These are phyloP conservation scores for Xiphophorus maculatus DNA, from an alignment of 2,113 vertebrate species.

Conservation along the genomic window DNA sequence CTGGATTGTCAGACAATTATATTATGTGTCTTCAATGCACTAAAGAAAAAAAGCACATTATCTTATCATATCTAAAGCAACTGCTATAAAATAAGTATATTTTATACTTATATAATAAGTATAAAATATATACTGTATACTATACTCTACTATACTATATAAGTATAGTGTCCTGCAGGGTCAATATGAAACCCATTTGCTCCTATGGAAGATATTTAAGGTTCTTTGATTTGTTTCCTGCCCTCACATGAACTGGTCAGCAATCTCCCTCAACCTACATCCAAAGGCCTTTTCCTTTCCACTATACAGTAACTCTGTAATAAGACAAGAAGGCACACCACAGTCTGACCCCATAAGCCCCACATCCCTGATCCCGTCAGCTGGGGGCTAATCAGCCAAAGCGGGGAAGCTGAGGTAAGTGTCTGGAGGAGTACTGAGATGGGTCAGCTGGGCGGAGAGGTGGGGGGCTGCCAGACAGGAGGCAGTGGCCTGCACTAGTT, in stretches of 20 bases:
- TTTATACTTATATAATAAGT: too few species aligned
- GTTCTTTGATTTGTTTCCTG: constrained; percentile 31
- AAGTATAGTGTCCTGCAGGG: background rate
- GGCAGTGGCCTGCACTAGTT: constrained; percentile 59
- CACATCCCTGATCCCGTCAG: constrained; percentile 13
- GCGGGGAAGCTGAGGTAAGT: constrained; percentile 53
- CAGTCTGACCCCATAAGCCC: constrained; percentile 43
- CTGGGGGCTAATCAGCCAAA: constrained; percentile 47
- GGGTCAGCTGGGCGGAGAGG: constrained; percentile 13
- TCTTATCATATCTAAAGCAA: background rate
- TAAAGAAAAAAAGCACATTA: background rate
- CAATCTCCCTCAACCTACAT: constrained; percentile 39
- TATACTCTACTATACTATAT: too few species aligned
- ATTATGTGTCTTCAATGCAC: background rate
- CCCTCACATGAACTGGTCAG: constrained; percentile 18
- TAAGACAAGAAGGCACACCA: constrained; percentile 35
- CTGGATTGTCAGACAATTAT: constrained; percentile 5
- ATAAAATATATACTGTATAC: too few species aligned
- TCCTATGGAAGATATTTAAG: constrained; percentile 1
- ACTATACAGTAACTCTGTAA: constrained; percentile 28
- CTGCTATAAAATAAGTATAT: constrained; percentile 7
- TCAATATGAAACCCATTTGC: constrained; percentile 3
- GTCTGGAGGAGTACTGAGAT: constrained; percentile 36
- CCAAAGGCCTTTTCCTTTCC: constrained; percentile 33
- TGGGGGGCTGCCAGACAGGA: constrained; percentile 56